Evolutionary conservation across 2,888 invertebrate species (phyloP).

Genomic region (Empis livida): DNA sequence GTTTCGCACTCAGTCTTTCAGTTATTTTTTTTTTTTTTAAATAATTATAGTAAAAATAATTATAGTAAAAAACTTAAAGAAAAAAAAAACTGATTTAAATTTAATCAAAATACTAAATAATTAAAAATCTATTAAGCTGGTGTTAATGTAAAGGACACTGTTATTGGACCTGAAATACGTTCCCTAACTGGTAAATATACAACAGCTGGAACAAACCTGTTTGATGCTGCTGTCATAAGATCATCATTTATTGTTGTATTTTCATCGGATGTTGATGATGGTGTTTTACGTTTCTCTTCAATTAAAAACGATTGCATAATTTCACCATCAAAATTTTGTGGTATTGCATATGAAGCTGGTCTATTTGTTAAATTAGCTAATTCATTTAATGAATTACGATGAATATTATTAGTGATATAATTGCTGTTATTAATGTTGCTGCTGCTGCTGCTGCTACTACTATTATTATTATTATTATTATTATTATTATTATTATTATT

Average conservation of each 20-base stretch:
- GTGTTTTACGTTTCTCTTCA: constrained; percentile 40
- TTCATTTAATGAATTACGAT: constrained; percentile 20
- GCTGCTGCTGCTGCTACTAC: constrained; percentile 7
- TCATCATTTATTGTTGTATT: constrained; percentile 8
- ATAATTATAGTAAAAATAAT: neutral
- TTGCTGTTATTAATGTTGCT: constrained; percentile 1
- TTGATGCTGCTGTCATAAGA: constrained; percentile 9
- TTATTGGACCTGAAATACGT: constrained; percentile 72
- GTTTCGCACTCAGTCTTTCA: constrained; percentile 1
- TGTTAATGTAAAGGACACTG: constrained; percentile 85
- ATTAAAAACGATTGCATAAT: constrained; percentile 90
- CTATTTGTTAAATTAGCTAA: constrained; percentile 29
- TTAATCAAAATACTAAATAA: neutral
- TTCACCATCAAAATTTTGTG: constrained; percentile 35
- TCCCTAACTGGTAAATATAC: constrained; percentile 89
- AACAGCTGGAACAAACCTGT: constrained; percentile 75
- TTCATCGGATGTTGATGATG: neutral
- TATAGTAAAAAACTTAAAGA: neutral
- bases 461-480: constrained; percentile 9
- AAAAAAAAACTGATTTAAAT: too few species aligned
- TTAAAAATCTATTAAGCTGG: constrained; percentile 53
- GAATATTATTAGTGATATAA: constrained; percentile 7
- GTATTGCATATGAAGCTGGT: constrained; percentile 53
- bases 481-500: constrained; percentile 9
- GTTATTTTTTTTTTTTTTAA: constrained; percentile 1